Base-by-base conservation (phyloP, 2,797 vertebrate genomes). In the Enteromius viviparus region DNA sequence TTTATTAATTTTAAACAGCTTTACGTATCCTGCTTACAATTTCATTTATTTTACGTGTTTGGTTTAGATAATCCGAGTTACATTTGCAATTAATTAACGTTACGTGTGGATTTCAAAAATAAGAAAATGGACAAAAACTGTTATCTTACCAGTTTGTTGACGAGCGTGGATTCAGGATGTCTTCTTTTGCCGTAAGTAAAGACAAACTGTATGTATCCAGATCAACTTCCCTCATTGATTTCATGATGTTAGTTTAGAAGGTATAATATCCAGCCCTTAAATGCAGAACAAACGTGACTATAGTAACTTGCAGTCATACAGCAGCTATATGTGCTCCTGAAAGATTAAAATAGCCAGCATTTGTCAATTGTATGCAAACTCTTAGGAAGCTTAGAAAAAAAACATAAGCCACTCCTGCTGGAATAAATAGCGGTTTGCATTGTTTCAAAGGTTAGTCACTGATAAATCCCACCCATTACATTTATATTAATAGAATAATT, bases 171-270 rank as follows among this genome's bases (percentile, higher is more conserved):
- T 90, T 92, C 10, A 89, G 79, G 62, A 93, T 89, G 85, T 93
- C 93, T 84, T 92, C 91, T 85, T 88, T 89, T 51, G 92, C 92
- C 15, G 92, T 92, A 76, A 93, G 82, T 75, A 93, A 89, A 53
- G 92, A 92, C 85, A 93, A 87, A 70, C 88, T 84, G 87, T 92
- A 91, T 78, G 88, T 88, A 34, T 92, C 92, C 89, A 92, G 84
- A 86, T 92, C 87, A 65, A 89, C 86, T 69, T 83, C 85, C 77
- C 70, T 86, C 77, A 72, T 76, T 2, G 85, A 74, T 26, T 76
- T 76, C 85, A 85, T 85, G 17, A 45, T 82, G 37, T 2, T 42
- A 15, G 29, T 72, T 40, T 26, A 42, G 19, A 42, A 45, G 26
- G 2, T 21, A 47, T 4, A 55, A 26, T 68, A 55, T 60, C 7